Percentiles rank a stretch among this genome's conserved stretches.
phyloP scores from a whole-genome alignment of 2,113 vertebrate species.

The Chelonoidis abingdonii region DNA sequence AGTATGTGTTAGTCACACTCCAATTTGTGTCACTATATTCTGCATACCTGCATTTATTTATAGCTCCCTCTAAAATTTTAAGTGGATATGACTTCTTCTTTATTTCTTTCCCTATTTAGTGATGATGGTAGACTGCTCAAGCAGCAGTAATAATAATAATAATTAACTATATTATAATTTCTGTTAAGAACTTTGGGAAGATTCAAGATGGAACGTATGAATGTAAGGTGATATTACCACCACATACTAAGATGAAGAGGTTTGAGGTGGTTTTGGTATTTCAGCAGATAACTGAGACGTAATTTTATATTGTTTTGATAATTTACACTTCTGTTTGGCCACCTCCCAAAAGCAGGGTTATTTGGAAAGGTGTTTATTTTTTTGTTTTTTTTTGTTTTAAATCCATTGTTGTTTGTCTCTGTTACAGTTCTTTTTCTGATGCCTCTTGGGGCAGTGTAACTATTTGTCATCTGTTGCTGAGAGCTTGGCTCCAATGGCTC shows the following conservation, averaged over 20 bases:
- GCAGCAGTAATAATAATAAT: not conserved
- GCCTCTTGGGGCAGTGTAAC: not conserved
- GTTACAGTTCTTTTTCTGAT: not conserved
- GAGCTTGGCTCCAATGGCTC: not conserved
- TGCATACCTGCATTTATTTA: not conserved
- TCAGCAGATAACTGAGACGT: not conserved
- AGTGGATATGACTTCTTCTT: not conserved
- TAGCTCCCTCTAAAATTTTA: not conserved
- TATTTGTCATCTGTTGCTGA: not conserved
- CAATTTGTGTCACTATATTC: not conserved
- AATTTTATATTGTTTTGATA: not conserved
- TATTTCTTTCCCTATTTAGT: not conserved
- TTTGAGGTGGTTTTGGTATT: not conserved
- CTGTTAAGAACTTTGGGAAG: not conserved
- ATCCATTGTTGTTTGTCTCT: not conserved
- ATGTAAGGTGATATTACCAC: not conserved
- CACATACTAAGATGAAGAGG: not conserved
- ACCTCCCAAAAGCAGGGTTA: not conserved
- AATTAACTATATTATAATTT: too few species aligned
- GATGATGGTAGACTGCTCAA: not conserved
- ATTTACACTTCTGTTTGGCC: not conserved
- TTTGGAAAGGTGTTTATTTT: too few species aligned
- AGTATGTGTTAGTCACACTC: not conserved
- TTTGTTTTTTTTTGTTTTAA: too few species aligned
- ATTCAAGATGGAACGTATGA: not conserved